Evolutionary conservation across 2,888 invertebrate species (phyloP), one percentile per base, ranked within the genome.

Genomic region (Pterostichus madidus): DNA sequence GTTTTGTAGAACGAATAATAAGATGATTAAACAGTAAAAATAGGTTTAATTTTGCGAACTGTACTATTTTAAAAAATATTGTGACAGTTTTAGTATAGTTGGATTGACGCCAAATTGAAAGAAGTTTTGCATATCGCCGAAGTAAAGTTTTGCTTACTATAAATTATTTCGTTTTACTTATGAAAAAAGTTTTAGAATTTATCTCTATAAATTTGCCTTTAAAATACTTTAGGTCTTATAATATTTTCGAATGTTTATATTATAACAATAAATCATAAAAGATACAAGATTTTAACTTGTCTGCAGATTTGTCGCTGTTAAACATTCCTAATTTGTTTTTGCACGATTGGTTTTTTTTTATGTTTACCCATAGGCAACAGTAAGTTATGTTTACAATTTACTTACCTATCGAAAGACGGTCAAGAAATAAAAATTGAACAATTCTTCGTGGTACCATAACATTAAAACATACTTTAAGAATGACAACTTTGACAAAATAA

Each of bases 31-130:
- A 24, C 24, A 24, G 24, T 44, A 71, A 64, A 64, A 64, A 64
- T 64, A 64, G 64, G 64, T 64, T n/a, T 35, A 35, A 64, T 64
- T 71, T 15, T 17, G 3, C 5, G 61, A 56, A 56, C 17, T 56
- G 56, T 8, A 71, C 68, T 71, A 71, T 71, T 71, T 71, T 71
- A 71, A 71, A 68, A 71, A 71, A 71, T 71, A 56, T 56, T 56
- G 44, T 71, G 68, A 71, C 68, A 71, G 44, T 71, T 71, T 71
- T 71, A 71, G 68, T 71, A 71, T 39, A 71, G 39, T 44, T 71
- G 68, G 68, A 71, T 39, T 17, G 8, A 15, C 15, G 68, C 68
- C 68, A 71, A 71, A 71, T 44, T 71, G 68, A 24, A 17, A 10
- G 44, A 71, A 71, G 44, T 71, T 71, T 71, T 71, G 68, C 68